Base-by-base conservation (phyloP, 2,888 invertebrate species). In the Drosophila kuntzei region DNA sequence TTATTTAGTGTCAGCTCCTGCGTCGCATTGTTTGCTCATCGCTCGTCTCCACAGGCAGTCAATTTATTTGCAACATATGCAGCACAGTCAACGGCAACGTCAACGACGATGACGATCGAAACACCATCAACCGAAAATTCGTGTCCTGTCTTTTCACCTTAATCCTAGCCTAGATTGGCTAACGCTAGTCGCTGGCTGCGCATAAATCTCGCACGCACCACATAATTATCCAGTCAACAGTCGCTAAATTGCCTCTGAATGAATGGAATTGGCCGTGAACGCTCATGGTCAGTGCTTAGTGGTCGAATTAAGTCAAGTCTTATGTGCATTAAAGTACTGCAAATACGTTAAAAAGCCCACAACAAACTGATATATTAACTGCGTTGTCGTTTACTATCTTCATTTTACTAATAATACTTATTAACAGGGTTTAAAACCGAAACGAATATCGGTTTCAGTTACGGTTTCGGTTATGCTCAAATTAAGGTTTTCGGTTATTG, bases 181-280 rank as follows among this genome's bases (percentile, higher is more conserved):
- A 11, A 14, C 22, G 9, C 36, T 46, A 41, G 58, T 36, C 68
- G 54, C 41, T 39, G 60, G 58, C 65, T 63, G 57, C 54, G 76
- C 82, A 86, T 86, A 86, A 87, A 86, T 87, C 87, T 82, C 72
- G 50, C 77, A 80, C 82, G 82, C 77, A 76, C 76, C 80, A 73
- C 82, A 81, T 87, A 82, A 86, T 85, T 87, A 86, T 85, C 87
- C 84, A 81, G 87, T 79, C 87, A 87, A 79, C 84, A 81, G 76
- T 75, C 87, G 71, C 69, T 76, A 79, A 87, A 86, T 75, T 79
- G 76, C 71, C 65, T 37, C 49, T 29, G 66, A 69, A 58, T 68
- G 68, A 53, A 63, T 60, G 44, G 72, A 63, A 61, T 49, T 70
- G 61, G 5, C 53, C 41, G 54, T 44, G 12, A 47, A 22, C 16